A percentile compares a stretch with the other conserved stretches of the same genome.
Conservation (phyloP, 1,140 invertebrate genomes). For the Laodelphax striatellus region DNA sequence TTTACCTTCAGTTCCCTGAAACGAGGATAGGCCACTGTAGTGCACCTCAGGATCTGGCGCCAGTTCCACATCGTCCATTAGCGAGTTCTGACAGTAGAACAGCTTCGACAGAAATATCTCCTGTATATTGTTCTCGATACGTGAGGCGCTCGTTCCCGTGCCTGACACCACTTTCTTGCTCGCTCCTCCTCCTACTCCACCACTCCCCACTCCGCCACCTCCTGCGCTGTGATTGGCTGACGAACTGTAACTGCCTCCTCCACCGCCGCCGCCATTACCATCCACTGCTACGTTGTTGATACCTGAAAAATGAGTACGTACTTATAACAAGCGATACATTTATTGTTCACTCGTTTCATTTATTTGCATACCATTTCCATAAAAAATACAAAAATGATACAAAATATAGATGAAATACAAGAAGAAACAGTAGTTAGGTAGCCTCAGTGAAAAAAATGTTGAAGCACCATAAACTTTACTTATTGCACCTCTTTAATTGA, state of each 20-base stretch:
- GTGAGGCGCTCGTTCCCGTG: conserved; percentile 34
- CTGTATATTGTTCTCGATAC: conserved; percentile 32
- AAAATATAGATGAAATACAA: too few species aligned
- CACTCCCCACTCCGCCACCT: conserved; percentile 26
- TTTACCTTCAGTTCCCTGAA: too few species aligned
- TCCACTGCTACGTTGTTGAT: background rate
- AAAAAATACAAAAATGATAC: too few species aligned
- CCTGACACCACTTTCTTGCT: conserved; percentile 35
- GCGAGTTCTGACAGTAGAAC: conserved; percentile 21
- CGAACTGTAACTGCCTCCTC: background rate
- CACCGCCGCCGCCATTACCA: background rate
- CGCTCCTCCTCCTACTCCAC: conserved; percentile 31
- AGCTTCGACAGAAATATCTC: conserved; percentile 35
- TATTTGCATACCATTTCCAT: too few species aligned
- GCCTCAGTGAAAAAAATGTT: too few species aligned
- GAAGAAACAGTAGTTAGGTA: too few species aligned
- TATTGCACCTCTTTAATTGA: too few species aligned
- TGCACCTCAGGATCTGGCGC: background rate
- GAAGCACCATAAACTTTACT: too few species aligned
- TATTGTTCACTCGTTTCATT: too few species aligned
- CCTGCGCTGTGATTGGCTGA: background rate
- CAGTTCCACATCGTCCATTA: conserved; percentile 5
- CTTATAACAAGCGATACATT: too few species aligned
- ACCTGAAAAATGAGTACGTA: background rate
- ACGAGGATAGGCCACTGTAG: too few species aligned